Conservation (phyloP, 2,888 invertebrate genomes). For the Keiferia lycopersicella region DNA sequence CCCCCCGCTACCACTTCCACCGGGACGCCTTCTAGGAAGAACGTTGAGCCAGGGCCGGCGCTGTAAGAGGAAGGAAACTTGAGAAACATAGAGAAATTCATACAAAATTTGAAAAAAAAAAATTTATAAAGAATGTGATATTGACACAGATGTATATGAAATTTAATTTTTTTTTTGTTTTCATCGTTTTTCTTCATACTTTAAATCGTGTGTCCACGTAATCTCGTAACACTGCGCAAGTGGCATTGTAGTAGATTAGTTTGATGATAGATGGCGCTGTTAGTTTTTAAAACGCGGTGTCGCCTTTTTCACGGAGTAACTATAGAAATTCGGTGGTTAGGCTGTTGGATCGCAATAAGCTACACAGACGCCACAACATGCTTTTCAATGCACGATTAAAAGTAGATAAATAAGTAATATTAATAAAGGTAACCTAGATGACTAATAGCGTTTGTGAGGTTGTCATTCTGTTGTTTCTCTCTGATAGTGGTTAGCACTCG, state of each 20-base stretch:
- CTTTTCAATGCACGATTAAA: background rate
- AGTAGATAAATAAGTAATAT: background rate
- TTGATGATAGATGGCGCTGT: background rate
- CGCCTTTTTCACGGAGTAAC: background rate
- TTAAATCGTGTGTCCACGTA: too few species aligned
- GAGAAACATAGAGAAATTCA: background rate
- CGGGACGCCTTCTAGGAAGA: slow-evolving; percentile 82
- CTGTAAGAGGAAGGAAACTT: too few species aligned
- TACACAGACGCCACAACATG: background rate
- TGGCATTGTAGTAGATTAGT: too few species aligned
- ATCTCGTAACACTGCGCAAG: too few species aligned
- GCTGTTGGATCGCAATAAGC: background rate
- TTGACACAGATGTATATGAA: too few species aligned
- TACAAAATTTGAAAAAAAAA: too few species aligned
- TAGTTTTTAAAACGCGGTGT: background rate
- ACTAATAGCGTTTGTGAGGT: background rate
- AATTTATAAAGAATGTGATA: background rate
- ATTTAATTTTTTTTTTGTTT: too few species aligned
- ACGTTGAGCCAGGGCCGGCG: slow-evolving; percentile 62
- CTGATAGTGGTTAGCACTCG: background rate
- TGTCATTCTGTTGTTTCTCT: background rate
- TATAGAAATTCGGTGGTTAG: background rate
- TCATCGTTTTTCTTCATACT: too few species aligned
- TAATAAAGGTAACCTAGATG: background rate
- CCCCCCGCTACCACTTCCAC: slow-evolving; percentile 81